Evolutionary conservation across 2,797 vertebrate genomes (phyloP), one percentile per base, ranked within the genome.

Genomic region (Trachops cirrhosus): DNA sequence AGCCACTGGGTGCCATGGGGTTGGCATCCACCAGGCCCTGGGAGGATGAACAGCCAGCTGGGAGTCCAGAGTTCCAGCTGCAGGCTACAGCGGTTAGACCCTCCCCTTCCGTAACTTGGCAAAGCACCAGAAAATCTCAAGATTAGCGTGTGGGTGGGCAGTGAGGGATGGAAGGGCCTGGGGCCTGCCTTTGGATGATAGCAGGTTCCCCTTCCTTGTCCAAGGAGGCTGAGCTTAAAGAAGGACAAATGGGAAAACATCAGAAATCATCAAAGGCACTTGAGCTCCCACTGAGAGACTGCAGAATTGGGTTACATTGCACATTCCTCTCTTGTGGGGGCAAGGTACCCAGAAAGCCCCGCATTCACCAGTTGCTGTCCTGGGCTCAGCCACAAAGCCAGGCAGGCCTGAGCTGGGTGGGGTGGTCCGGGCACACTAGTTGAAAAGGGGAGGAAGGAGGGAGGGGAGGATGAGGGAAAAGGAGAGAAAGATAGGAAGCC

Each of bases 81-180:
- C 64, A 37, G 21, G 7, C 41, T 39, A 21, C 79, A 54, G 10
- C 2, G 11, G 32, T 24, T 37, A 73, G 46, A 37, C 12, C 59
- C 0, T 37, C 24, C 14, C 39, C 37, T 34, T 9, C 16, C 29
- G n/a, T 62, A 52, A 71, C 16, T 41, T 78, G 18, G 37, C 37
- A 29, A 62, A 89, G 59, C 37, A 21, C 41, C 41, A 46, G 44
- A 44, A 71, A 41, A 57, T 34, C 50, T 84, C 16, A 21, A 16
- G 57, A 21, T 64, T 29, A 6, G 10, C 2, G 6, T 50, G 8
- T 3, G 6, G 9, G 9, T 41, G 6, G n/a, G 26, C 0, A 0
- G 19, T 37, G 70, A 62, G 26, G 15, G 29, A 39, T 11, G 3
- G 11, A 67, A 52, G 67, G 41, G 26, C 62, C 57, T 24, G 34